A percentile compares a stretch with the other conserved stretches of the same genome.
phyloP scores from a whole-genome alignment of 2,888 invertebrate genomes.

The Perithous albicinctus region DNA sequence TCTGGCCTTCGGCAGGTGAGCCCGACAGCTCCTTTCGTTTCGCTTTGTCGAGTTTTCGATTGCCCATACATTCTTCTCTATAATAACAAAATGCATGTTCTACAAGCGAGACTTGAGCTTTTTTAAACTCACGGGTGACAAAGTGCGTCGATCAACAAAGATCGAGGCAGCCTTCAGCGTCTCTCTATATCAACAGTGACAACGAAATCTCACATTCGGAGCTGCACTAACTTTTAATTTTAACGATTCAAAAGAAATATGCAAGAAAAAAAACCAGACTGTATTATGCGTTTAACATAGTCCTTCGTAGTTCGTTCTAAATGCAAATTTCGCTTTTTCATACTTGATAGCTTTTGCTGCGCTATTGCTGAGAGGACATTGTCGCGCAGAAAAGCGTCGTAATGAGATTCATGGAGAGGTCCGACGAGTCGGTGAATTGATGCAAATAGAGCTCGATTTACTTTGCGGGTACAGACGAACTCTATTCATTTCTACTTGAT shows the following conservation, averaged over 20 bases:
- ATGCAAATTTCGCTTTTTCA: slow-evolving; percentile 44
- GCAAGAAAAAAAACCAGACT: slow-evolving; percentile 16
- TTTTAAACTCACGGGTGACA: neutral
- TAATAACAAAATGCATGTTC: no score
- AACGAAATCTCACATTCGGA: neutral
- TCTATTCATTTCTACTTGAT: neutral
- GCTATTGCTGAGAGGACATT: neutral
- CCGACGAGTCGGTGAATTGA: slow-evolving; percentile 19
- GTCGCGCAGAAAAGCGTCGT: slow-evolving; percentile 6
- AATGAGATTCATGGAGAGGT: slow-evolving; percentile 46
- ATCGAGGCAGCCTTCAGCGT: neutral
- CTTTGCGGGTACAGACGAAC: neutral
- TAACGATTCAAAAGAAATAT: slow-evolving; percentile 5
- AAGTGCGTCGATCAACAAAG: neutral
- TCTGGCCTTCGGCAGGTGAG: no score
- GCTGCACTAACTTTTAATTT: neutral
- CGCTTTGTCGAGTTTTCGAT: no score
- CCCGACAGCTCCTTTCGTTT: no score
- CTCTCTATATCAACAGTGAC: neutral
- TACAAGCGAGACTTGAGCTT: no score
- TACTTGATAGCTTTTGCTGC: slow-evolving; percentile 22
- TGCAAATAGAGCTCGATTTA: slow-evolving; percentile 16
- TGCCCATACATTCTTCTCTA: no score
- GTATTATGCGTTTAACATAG: slow-evolving; percentile 17
- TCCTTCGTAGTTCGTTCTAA: slow-evolving; percentile 36